Evolutionary conservation across 2,888 invertebrate species (phyloP), one percentile per base, ranked within the genome.

Genomic region (Synergus japonicus): DNA sequence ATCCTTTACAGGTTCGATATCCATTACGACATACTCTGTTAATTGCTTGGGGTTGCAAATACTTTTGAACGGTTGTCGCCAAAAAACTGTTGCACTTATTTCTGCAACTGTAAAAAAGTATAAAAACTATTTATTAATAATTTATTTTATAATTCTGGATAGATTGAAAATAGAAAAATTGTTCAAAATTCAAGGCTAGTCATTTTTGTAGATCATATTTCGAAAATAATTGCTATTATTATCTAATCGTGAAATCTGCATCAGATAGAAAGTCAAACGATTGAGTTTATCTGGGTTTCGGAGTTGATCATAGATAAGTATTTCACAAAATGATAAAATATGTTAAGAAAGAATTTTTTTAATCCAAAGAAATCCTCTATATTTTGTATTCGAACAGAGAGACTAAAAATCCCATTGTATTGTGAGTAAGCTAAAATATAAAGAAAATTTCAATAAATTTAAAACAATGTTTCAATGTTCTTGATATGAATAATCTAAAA

Each of bases 11-110:
- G 95, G 93, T 87, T 99, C 99, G 80, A 98, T 95, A 90, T 99
- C 97, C 97, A 99, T 98, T 0, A 99, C 97, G 87, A 97, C 95
- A 90, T 97, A 99, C 91, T 99, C 97, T 0, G 96, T 95, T 82
- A 99, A 92, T 89, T 98, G 97, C 90, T 97, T 98, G 0, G 98
- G 97, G 90, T 97, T 96, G 89, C 97, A 98, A 82, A 99, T 95
- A 43, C 96, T 95, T 78, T 95, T 94, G 91, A 99, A 99, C 4
- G 97, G 97, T 82, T 95, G 93, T 84, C 98, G 94, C 96, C 97
- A 99, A 92, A 96, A 99, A 0, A 95, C 93, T 2, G 95, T 95
- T 10, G 96, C 94, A 82, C 94, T 96, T 8, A 99, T 90, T 92
- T 98, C 98, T 85, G 97, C 97, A 88, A 97, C 97, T 97, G 88